These are phyloP conservation scores for Notiomystis cincta DNA, from an alignment of 2,113 vertebrate genomes.

Conservation along the genomic window DNA sequence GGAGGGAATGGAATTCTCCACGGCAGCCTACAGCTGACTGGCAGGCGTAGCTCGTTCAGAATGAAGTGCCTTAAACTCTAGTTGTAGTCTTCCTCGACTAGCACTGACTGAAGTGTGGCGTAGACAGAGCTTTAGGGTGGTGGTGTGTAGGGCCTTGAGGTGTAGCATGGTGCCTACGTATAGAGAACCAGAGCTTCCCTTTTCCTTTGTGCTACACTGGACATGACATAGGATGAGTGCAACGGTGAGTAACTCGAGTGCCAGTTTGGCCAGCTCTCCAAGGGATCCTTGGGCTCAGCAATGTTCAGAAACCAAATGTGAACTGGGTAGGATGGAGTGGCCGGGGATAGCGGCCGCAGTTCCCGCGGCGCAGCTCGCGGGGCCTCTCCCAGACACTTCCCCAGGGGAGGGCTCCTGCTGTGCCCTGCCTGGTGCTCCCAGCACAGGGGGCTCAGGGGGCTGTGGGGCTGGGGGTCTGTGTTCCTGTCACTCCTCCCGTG, in stretches of 20 bases:
- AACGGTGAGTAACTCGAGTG: slow-evolving; percentile 57
- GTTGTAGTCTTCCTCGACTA: slow-evolving; percentile 72
- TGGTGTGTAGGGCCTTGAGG: background rate
- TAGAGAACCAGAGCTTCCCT: slow-evolving; percentile 68
- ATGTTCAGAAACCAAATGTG: slow-evolving; percentile 57
- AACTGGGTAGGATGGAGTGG: background rate
- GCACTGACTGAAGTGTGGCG: slow-evolving; percentile 80
- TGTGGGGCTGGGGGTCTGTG: background rate
- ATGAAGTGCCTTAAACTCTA: slow-evolving; percentile 87
- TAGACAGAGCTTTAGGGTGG: slow-evolving; percentile 51
- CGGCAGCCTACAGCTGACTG: slow-evolving; percentile 58
- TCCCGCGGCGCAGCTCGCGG: background rate
- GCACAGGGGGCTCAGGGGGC: background rate
- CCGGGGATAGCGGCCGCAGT: background rate
- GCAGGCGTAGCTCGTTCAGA: slow-evolving; percentile 71
- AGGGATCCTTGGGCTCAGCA: slow-evolving; percentile 36
- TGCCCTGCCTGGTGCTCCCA: background rate
- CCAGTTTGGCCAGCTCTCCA: slow-evolving; percentile 50
- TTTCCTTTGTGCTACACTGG: slow-evolving; percentile 68
- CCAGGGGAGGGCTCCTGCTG: background rate
- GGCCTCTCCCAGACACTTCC: background rate
- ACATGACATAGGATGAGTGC: slow-evolving; percentile 12
- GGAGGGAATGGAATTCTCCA: slow-evolving; percentile 53
- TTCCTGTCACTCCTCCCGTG: slow-evolving; percentile 7
- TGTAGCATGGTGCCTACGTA: slow-evolving; percentile 57